A percentile compares a stretch with the other conserved stretches of the same genome.
These are phyloP conservation scores for Zenarchopterus dispar DNA, from an alignment of 2,797 vertebrate genomes.

Conservation along the genomic window DNA sequence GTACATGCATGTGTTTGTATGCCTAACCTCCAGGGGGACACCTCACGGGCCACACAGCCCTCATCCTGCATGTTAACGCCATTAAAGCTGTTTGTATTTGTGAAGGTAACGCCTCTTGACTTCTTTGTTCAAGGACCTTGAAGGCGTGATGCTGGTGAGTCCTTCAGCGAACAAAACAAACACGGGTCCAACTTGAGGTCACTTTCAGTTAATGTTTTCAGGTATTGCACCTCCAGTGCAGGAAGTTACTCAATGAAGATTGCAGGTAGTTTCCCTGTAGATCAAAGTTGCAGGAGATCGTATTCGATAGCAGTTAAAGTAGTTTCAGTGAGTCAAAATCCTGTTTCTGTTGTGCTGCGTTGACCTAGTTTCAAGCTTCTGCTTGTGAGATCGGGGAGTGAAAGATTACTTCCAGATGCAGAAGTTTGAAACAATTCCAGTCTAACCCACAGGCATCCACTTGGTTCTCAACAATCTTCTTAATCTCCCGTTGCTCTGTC, in stretches of 20 bases:
- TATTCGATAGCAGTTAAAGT: not conserved
- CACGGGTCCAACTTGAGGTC: constrained; percentile 18
- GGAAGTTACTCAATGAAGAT: constrained; percentile 4
- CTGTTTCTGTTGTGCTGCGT: constrained; percentile 2
- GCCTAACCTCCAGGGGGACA: constrained; percentile 15
- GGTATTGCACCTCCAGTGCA: too few species aligned
- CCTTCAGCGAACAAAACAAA: constrained; percentile 6
- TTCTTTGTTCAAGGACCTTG: constrained; percentile 51
- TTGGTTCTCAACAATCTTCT: not conserved
- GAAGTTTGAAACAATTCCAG: not conserved
- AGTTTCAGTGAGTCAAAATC: not conserved
- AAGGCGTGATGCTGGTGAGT: constrained; percentile 1
- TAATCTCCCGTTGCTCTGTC: not conserved
- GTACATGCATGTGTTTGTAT: constrained; percentile 34
- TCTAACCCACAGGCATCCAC: not conserved
- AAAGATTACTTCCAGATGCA: constrained; percentile 50
- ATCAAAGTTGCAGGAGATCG: not conserved
- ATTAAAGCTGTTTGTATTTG: constrained; percentile 68
- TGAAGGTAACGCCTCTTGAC: constrained; percentile 16
- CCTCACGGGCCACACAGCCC: constrained; percentile 8
- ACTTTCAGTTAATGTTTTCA: constrained; percentile 28
- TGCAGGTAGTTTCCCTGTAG: not conserved
- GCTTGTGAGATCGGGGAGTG: constrained; percentile 5
- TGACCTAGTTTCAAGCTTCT: constrained; percentile 23
- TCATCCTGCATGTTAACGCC: constrained; percentile 56